A percentile compares a stretch with the other conserved stretches of the same genome.
These are phyloP conservation scores for Microchrysa polita DNA, from an alignment of 2,888 invertebrate species.

Conservation along the genomic window DNA sequence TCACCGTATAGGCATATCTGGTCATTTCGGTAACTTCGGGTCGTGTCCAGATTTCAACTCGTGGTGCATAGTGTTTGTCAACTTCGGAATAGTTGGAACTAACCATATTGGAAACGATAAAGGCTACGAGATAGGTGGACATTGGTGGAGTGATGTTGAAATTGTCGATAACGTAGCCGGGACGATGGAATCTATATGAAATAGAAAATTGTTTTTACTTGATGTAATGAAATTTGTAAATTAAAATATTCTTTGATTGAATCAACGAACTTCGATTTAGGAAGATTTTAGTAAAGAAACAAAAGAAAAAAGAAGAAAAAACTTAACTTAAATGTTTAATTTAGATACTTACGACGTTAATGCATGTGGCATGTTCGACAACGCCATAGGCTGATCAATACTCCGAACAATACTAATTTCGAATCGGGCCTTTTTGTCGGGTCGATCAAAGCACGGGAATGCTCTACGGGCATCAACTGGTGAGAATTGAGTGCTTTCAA, in stretches of 20 bases:
- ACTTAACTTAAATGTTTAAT: no score
- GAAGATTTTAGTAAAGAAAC: no score
- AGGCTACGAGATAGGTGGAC: slow-evolving; percentile 80
- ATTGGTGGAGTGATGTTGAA: slow-evolving; percentile 73
- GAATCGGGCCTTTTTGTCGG: slow-evolving; percentile 81
- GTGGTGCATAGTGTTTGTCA: slow-evolving; percentile 57
- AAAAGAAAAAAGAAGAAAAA: no score
- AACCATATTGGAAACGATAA: slow-evolving; percentile 68
- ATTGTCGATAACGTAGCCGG: slow-evolving; percentile 72
- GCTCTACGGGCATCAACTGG: slow-evolving; percentile 81
- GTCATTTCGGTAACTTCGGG: slow-evolving; percentile 62
- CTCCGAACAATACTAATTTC: slow-evolving; percentile 73
- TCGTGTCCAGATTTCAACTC: slow-evolving; percentile 63
- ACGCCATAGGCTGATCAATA: slow-evolving; percentile 61
- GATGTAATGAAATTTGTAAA: no score
- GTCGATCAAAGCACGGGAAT: slow-evolving; percentile 91
- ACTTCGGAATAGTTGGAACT: slow-evolving; percentile 57
- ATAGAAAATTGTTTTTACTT: no score
- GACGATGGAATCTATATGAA: slow-evolving; percentile 57
- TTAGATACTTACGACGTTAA: slow-evolving; percentile 56
- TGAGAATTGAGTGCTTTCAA: slow-evolving; percentile 83
- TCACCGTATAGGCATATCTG: slow-evolving; percentile 68
- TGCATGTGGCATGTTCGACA: slow-evolving; percentile 73
- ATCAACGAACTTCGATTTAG: no score
- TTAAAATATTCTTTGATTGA: no score